Conservation (phyloP, 2,113 vertebrate genomes). For the Scolopax mira region DNA sequence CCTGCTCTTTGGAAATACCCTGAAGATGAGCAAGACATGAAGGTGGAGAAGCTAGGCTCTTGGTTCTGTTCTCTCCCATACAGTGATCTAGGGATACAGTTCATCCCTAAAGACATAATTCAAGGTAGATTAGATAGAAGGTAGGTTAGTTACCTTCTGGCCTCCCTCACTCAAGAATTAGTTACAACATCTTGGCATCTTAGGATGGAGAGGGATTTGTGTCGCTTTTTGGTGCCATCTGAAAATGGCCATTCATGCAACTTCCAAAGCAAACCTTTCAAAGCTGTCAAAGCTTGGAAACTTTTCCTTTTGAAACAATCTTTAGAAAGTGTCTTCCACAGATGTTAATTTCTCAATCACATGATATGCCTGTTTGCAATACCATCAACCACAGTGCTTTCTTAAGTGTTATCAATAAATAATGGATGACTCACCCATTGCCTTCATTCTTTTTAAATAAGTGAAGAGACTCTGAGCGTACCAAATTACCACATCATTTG, state of each 20-base stretch:
- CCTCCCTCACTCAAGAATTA: background rate
- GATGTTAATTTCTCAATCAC: background rate
- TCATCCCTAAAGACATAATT: background rate
- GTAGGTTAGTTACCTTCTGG: background rate
- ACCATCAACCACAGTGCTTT: background rate
- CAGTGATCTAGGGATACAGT: background rate
- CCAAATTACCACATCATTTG: background rate
- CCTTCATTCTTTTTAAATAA: constrained; percentile 45
- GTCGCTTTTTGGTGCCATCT: background rate
- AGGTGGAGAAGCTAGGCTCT: background rate
- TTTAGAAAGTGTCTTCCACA: background rate
- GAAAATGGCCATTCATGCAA: background rate
- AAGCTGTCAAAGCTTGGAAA: background rate
- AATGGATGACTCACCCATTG: constrained; percentile 6
- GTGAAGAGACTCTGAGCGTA: constrained; percentile 14
- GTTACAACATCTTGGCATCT: background rate
- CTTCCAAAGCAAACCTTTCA: background rate
- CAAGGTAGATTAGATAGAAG: background rate
- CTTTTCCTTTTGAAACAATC: background rate
- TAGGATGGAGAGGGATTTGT: background rate
- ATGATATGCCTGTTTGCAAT: background rate
- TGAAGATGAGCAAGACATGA: background rate
- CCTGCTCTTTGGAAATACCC: background rate
- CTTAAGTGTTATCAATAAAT: constrained; percentile 50
- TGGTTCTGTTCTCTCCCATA: background rate